A percentile compares a stretch with the other conserved stretches of the same genome.
Conservation (phyloP, 2,888 invertebrate genomes). For the Steinernema carpocapsae region DNA sequence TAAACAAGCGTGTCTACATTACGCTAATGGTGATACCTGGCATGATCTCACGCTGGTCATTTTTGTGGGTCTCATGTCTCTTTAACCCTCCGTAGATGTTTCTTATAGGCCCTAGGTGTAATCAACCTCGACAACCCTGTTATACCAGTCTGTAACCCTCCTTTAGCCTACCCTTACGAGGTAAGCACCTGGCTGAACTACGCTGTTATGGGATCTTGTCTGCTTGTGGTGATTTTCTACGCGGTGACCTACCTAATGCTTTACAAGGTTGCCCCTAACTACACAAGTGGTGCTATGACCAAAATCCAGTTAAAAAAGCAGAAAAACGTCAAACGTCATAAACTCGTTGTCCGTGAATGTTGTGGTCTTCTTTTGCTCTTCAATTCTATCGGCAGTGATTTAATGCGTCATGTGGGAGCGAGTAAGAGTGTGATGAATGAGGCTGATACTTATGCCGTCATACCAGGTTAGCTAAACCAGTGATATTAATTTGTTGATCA, state of each 20-base stretch:
- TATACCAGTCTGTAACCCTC: constrained; percentile 1
- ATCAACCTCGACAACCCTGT: neutral
- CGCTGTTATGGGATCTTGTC: neutral
- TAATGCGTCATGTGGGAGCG: neutral
- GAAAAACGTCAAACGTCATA: no score
- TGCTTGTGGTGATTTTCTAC: neutral
- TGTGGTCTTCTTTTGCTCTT: neutral
- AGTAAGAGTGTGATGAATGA: neutral
- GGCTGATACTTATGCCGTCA: neutral
- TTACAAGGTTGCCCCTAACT: no score
- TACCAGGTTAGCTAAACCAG: neutral
- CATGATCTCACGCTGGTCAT: no score
- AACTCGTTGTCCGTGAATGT: no score
- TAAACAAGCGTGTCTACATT: neutral
- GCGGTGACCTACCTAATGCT: no score
- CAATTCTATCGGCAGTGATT: neutral
- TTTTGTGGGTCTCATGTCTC: neutral
- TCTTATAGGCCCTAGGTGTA: neutral
- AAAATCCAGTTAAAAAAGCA: no score
- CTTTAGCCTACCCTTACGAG: constrained; percentile 2
- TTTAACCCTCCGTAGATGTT: no score
- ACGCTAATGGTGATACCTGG: no score
- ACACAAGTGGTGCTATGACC: no score
- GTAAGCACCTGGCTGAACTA: no score
- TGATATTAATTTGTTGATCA: no score